Evolutionary conservation across 2,113 vertebrate species (phyloP).

Genomic region (Hyla sarda): DNA sequence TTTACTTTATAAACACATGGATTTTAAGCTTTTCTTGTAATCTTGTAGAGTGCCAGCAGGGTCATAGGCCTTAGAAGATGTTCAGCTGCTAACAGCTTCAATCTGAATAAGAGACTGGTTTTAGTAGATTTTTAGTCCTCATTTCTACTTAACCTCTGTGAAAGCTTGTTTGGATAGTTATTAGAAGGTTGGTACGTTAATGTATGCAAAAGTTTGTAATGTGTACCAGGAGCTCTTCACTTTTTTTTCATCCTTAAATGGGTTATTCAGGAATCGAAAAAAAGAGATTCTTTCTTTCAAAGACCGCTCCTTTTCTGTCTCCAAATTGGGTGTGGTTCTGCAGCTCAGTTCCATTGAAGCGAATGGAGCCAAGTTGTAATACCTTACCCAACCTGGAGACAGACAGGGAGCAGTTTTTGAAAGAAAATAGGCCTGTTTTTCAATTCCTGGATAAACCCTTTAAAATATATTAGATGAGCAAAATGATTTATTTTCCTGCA

Average conservation of each 20-base stretch:
- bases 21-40: conserved; percentile 32
- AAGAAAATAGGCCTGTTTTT: too few species aligned
- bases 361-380: too few species aligned
- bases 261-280: too few species aligned
- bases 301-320: too few species aligned
- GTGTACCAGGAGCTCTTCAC: conserved; percentile 23
- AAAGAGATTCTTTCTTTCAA: too few species aligned
- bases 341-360: too few species aligned
- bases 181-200: conserved; percentile 6
- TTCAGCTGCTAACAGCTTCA: conserved; percentile 24
- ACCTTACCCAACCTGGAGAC: too few species aligned
- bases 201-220: conserved; percentile 12
- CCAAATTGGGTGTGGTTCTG: too few species aligned
- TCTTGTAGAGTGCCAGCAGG: neutral
- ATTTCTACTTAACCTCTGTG: conserved; percentile 50
- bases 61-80: conserved; percentile 29
- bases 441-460: too few species aligned
- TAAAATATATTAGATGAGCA: conserved; percentile 1
- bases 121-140: conserved; percentile 29
- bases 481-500: neutral
- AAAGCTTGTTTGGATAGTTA: conserved; percentile 50
- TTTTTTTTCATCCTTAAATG: too few species aligned
- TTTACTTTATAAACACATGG: conserved; percentile 17
- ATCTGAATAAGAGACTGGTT: conserved; percentile 5
- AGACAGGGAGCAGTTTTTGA: too few species aligned